Percentiles rank a stretch among this genome's conserved stretches.
Evolutionary conservation across 2,113 vertebrate species (phyloP).

Genomic region (Hippocampus comes): DNA sequence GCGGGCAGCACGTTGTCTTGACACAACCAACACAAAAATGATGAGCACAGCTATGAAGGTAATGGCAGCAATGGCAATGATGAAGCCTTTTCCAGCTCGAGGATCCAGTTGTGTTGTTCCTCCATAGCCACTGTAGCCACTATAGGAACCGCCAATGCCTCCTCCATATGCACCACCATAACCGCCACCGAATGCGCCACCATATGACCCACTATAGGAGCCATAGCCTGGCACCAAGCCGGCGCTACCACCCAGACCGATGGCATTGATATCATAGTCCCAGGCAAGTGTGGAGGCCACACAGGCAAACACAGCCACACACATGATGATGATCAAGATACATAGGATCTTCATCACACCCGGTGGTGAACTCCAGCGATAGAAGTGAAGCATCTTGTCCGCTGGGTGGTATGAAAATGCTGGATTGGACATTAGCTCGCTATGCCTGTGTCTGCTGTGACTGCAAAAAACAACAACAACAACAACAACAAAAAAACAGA

Average conservation of each 20-base stretch:
- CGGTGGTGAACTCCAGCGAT: conserved; percentile 84
- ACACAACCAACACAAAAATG: conserved; percentile 79
- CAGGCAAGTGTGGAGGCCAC: conserved; percentile 87
- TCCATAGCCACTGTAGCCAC: conserved; percentile 35
- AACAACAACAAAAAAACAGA: neutral
- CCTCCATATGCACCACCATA: conserved; percentile 18
- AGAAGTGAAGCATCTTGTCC: conserved; percentile 79
- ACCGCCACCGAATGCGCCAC: conserved; percentile 10
- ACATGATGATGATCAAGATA: conserved; percentile 84
- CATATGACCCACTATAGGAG: conserved; percentile 18
- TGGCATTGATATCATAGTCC: conserved; percentile 75
- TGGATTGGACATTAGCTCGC: conserved; percentile 72
- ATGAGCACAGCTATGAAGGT: conserved; percentile 79
- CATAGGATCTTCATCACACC: conserved; percentile 88
- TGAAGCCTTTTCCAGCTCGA: conserved; percentile 80
- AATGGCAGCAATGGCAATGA: conserved; percentile 80
- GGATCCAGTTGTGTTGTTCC: conserved; percentile 74
- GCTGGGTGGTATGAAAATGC: conserved; percentile 77
- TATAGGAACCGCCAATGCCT: conserved; percentile 39
- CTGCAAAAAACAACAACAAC: conserved; percentile 46
- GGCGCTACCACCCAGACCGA: conserved; percentile 64
- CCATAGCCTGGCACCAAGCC: conserved; percentile 34
- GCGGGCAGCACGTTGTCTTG: conserved; percentile 71
- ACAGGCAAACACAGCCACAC: conserved; percentile 84
- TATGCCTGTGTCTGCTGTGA: conserved; percentile 74